Percentiles rank a stretch among this genome's conserved stretches.
phyloP scores from a whole-genome alignment of 1,140 invertebrate genomes.

The Mactra quadrangularis region DNA sequence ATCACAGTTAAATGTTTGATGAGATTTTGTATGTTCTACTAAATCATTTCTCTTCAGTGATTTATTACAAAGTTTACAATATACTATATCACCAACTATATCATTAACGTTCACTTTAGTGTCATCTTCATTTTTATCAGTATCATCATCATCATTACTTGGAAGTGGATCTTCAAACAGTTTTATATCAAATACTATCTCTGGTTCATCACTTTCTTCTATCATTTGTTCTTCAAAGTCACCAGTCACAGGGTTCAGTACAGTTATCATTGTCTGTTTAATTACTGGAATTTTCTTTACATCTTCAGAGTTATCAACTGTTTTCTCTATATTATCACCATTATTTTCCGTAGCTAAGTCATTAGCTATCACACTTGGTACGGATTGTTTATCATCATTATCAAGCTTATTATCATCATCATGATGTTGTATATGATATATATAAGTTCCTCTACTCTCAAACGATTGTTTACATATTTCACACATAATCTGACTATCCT shows the following conservation, averaged over 20 bases:
- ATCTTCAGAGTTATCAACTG: background rate
- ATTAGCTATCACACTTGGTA: background rate
- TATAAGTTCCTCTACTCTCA: slow-evolving; percentile 38
- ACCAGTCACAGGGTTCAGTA: slow-evolving; percentile 55
- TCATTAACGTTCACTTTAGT: background rate
- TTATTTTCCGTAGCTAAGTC: background rate
- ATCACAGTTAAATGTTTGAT: slow-evolving; percentile 35
- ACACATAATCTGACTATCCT: slow-evolving; percentile 32
- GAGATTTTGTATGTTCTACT: slow-evolving; percentile 45
- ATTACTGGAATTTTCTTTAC: slow-evolving; percentile 17
- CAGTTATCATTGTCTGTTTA: slow-evolving; percentile 6
- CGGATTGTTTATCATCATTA: too few species aligned
- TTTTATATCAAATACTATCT: slow-evolving; percentile 31
- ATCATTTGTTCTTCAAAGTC: slow-evolving; percentile 56
- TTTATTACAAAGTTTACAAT: slow-evolving; percentile 48
- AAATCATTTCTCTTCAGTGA: slow-evolving; percentile 25
- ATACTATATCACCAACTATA: slow-evolving; percentile 39
- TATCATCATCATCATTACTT: slow-evolving; percentile 8
- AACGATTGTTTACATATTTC: slow-evolving; percentile 33
- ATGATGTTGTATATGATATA: slow-evolving; percentile 54
- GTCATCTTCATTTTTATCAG: background rate
- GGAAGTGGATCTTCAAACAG: slow-evolving; percentile 16
- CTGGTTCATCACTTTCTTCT: slow-evolving; percentile 46
- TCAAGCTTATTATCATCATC: background rate
- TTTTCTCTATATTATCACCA: background rate